Percentiles rank a stretch among this genome's conserved stretches.
Evolutionary conservation across 2,797 vertebrate genomes (phyloP).

Genomic region (Spheniscus humboldti): DNA sequence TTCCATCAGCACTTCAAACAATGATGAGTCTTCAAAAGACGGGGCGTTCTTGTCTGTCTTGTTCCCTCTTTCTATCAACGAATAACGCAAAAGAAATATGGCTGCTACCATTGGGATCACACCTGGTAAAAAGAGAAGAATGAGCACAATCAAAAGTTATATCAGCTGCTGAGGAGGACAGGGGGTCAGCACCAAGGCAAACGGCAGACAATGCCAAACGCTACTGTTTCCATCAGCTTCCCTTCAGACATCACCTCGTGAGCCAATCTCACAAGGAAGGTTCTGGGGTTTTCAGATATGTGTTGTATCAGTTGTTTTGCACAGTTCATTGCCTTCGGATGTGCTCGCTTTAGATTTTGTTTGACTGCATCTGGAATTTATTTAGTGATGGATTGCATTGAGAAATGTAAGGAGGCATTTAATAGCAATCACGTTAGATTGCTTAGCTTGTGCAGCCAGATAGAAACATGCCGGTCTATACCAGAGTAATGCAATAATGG

Average conservation of each 20-base stretch:
- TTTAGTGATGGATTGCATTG: background rate
- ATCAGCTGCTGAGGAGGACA: background rate
- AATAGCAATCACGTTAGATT: background rate
- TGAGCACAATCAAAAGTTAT: background rate
- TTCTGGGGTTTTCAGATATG: background rate
- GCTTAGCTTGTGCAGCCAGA: background rate
- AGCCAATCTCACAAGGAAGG: background rate
- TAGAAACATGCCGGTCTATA: background rate
- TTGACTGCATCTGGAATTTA: background rate
- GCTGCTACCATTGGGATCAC: background rate
- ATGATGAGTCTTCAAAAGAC: background rate
- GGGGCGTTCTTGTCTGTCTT: background rate
- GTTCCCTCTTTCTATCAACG: background rate
- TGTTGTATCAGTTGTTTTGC: background rate
- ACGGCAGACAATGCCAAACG: fast-evolving
- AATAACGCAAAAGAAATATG: constrained; percentile 13
- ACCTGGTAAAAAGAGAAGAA: background rate
- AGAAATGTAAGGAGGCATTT: constrained; percentile 16
- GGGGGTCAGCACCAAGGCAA: background rate
- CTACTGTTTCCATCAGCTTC: background rate
- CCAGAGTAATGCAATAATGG: background rate
- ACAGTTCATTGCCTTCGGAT: background rate
- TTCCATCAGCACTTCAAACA: background rate
- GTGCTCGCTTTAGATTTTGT: background rate
- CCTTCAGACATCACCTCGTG: background rate